Percentiles rank a stretch among this genome's conserved stretches.
phyloP scores from a whole-genome alignment of 2,797 vertebrate species.

The Crocidura indochinensis region DNA sequence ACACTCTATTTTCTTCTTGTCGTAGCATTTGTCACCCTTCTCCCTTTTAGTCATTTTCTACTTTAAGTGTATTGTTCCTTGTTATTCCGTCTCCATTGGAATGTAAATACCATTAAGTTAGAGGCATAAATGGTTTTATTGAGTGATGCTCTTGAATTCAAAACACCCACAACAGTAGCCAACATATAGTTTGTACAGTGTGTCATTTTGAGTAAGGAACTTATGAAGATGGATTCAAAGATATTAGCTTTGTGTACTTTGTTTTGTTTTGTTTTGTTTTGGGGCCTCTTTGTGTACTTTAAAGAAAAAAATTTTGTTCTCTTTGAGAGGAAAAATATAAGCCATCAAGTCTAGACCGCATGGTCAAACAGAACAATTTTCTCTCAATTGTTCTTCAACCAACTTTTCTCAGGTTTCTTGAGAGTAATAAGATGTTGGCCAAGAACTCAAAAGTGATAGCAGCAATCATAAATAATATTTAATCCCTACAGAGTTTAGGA shows the following conservation, averaged over 20 bases:
- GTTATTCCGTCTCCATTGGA: not conserved
- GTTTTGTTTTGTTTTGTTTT: no score
- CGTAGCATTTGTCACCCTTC: not conserved
- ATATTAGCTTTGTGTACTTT: not conserved
- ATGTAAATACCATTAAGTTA: not conserved
- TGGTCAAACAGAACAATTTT: constrained; percentile 9
- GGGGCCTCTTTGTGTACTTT: not conserved
- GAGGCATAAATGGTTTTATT: not conserved
- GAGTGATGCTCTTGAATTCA: not conserved
- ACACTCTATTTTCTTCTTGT: not conserved
- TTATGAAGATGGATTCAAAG: not conserved
- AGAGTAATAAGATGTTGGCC: constrained; percentile 24
- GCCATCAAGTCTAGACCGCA: not conserved
- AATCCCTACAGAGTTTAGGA: not conserved
- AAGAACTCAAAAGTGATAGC: constrained; percentile 12
- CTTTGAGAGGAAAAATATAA: not conserved
- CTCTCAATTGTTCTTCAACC: constrained; percentile 30
- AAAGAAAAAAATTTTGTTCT: constrained; percentile 22
- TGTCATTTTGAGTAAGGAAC: not conserved
- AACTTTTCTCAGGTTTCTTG: constrained; percentile 56
- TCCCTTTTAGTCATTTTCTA: not conserved
- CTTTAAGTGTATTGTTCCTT: not conserved
- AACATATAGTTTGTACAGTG: not conserved
- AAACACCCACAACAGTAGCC: not conserved
- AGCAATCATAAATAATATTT: not conserved